These are phyloP conservation scores for Pachyseris speciosa DNA, from an alignment of 64 coral and sea anemone genomes.

Conservation along the genomic window DNA sequence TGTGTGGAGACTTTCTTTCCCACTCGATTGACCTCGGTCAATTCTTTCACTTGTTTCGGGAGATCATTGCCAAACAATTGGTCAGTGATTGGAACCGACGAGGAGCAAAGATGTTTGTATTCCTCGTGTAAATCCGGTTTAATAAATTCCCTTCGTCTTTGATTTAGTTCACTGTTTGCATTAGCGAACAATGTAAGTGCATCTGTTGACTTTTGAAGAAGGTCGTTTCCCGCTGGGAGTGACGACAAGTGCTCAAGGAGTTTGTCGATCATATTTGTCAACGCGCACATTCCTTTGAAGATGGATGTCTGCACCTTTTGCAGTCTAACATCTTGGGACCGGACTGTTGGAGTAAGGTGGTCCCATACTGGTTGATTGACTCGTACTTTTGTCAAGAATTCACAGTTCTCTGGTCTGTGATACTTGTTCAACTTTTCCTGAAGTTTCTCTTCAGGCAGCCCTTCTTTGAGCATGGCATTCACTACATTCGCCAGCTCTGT, in stretches of 20 bases:
- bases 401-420: neutral
- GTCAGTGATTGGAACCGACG: constrained; percentile 16
- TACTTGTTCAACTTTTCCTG: constrained; percentile 21
- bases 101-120: constrained; percentile 36
- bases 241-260: neutral
- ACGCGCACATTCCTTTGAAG: constrained; percentile 56
- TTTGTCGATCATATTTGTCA: constrained; percentile 20
- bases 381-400: constrained; percentile 17
- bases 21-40: constrained; percentile 49
- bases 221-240: constrained; percentile 36
- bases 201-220: constrained; percentile 27
- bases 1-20: constrained; percentile 37
- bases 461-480: constrained; percentile 24
- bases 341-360: neutral
- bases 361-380: constrained; percentile 42
- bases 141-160: constrained; percentile 53
- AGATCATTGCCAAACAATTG: constrained; percentile 38
- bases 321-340: constrained; percentile 49
- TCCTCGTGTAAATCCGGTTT: constrained; percentile 34
- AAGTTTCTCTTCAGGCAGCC: constrained; percentile 33
- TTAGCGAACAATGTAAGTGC: constrained; percentile 43
- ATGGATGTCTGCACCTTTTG: constrained; percentile 32
- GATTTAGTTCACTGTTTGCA: constrained; percentile 41
- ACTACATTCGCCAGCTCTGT: constrained; percentile 44
- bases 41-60: constrained; percentile 28